A percentile compares a stretch with the other conserved stretches of the same genome.
Evolutionary conservation across 2,888 invertebrate species (phyloP).

Genomic region (Julus scandinavius): DNA sequence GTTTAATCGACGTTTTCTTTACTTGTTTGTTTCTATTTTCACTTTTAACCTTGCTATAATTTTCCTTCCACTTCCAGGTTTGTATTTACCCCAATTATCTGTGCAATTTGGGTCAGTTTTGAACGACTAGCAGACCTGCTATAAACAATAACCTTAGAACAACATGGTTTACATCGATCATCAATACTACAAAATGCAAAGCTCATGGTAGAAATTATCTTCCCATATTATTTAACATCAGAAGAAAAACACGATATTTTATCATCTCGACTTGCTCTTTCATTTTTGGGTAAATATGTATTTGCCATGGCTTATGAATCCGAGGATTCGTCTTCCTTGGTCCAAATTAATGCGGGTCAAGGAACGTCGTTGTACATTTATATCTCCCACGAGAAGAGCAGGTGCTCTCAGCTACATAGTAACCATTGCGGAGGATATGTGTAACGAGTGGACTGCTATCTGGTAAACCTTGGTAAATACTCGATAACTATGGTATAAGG

Average conservation of each 20-base stretch:
- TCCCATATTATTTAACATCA: not conserved
- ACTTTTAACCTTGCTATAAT: not conserved
- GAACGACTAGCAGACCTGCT: not conserved
- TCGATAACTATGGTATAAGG: not conserved
- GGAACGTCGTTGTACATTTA: not conserved
- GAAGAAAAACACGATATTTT: not conserved
- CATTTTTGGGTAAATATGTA: slow-evolving; percentile 3
- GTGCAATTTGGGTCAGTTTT: slow-evolving; percentile 1
- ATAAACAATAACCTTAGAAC: not conserved
- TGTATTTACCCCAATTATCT: not conserved
- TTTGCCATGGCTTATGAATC: not conserved
- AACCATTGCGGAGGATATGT: not conserved
- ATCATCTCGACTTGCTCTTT: not conserved
- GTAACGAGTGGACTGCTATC: not conserved
- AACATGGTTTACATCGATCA: not conserved
- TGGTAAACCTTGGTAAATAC: slow-evolving; percentile 13
- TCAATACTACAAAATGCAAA: not conserved
- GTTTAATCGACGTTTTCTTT: not conserved
- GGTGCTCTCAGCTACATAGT: not conserved
- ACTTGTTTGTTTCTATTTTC: not conserved
- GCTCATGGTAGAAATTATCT: not conserved
- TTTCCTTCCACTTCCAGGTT: not conserved
- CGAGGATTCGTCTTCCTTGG: slow-evolving; percentile 33
- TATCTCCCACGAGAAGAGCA: slow-evolving; percentile 11
- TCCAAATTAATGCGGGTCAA: slow-evolving; percentile 27